These are phyloP conservation scores for Artibeus jamaicensis DNA, from an alignment of 2,797 vertebrate genomes.

Conservation along the genomic window DNA sequence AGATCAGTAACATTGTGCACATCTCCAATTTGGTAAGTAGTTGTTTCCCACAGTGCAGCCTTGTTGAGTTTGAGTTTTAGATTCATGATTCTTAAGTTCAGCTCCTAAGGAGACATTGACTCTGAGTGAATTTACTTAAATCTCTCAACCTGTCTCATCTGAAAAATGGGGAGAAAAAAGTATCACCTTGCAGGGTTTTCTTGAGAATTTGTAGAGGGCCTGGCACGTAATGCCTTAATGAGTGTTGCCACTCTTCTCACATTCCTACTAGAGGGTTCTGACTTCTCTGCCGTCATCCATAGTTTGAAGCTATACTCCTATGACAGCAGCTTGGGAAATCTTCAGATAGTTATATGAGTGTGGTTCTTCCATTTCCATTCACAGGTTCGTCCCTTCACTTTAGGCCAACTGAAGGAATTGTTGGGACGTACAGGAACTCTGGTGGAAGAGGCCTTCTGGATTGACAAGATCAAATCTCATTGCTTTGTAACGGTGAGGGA, in stretches of 20 bases:
- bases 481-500: slow-evolving; percentile 92
- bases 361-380: not conserved
- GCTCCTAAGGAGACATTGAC: not conserved
- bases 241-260: not conserved
- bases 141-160: not conserved
- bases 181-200: not conserved
- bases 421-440: slow-evolving; percentile 89
- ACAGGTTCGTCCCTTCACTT: slow-evolving; percentile 93
- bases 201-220: not conserved
- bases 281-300: not conserved
- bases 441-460: slow-evolving; percentile 94
- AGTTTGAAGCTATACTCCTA: not conserved
- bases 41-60: not conserved
- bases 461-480: slow-evolving; percentile 97
- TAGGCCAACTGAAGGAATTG: slow-evolving; percentile 93
- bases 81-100: not conserved
- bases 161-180: not conserved
- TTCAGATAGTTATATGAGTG: not conserved
- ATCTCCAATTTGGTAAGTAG: slow-evolving; percentile 91
- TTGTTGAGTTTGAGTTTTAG: not conserved
- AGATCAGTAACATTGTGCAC: slow-evolving; percentile 90
- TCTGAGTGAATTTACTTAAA: not conserved
- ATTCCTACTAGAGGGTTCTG: not conserved
- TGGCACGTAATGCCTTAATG: not conserved
- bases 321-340: not conserved